Evolutionary conservation across 2,113 vertebrate species (phyloP).

Genomic region (Mus musculus): GRCm39 chr16:36448501-36449000

Average conservation of each 20-base stretch:
- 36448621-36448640: neutral
- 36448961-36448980: neutral
- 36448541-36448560: neutral
- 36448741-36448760: neutral
- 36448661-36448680: neutral
- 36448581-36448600: neutral
- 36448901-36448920: neutral
- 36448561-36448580: conserved; percentile 20
- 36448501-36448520: neutral
- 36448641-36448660: neutral
- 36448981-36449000: neutral
- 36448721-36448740: neutral
- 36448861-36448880: neutral
- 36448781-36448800: neutral
- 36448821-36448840: too few relatives aligned
- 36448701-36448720: neutral
- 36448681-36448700: neutral
- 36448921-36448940: conserved; percentile 18
- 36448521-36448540: neutral
- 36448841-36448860: neutral
- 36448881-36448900: neutral
- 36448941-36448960: conserved; percentile 1
- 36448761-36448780: neutral
- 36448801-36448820: neutral
- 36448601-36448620: neutral